Percentiles rank a stretch among this genome's conserved stretches.
Conservation (phyloP, 2,888 invertebrate genomes). For the Drosophila colorata region DNA sequence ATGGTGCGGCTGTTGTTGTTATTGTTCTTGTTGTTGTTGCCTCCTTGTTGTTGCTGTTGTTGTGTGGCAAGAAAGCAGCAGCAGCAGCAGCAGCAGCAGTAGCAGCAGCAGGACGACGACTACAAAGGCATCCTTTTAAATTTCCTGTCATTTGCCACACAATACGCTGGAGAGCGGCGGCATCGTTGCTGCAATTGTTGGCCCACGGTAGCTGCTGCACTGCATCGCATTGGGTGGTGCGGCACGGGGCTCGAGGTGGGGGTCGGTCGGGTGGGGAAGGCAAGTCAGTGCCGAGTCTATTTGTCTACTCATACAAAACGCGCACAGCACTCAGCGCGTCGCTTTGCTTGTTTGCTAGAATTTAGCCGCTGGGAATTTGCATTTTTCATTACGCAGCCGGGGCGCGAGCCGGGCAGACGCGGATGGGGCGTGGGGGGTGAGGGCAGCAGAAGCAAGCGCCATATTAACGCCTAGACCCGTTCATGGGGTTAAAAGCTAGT, state of each 20-base stretch:
- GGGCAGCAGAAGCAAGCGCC: constrained; percentile 53
- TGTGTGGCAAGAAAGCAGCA: constrained; percentile 44
- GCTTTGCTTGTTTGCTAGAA: constrained; percentile 82
- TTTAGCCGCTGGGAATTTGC: constrained; percentile 84
- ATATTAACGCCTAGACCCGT: constrained; percentile 79
- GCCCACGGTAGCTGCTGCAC: constrained; percentile 41
- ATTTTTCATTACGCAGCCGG: constrained; percentile 83
- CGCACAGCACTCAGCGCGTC: constrained; percentile 68
- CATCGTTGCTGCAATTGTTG: constrained; percentile 69
- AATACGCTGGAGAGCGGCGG: constrained; percentile 76
- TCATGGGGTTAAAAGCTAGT: constrained; percentile 82
- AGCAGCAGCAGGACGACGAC: constrained; percentile 61
- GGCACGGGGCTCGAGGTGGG: not conserved
- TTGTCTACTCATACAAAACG: constrained; percentile 65
- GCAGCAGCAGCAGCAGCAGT: constrained; percentile 21
- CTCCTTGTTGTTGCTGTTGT: constrained; percentile 39
- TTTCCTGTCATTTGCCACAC: constrained; percentile 81
- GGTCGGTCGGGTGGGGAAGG: not conserved
- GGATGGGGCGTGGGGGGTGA: not conserved
- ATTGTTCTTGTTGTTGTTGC: constrained; percentile 33
- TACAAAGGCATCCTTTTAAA: constrained; percentile 82
- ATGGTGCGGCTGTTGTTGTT: constrained; percentile 56
- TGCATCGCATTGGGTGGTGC: constrained; percentile 25
- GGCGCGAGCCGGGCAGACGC: constrained; percentile 29
- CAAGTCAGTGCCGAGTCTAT: constrained; percentile 67